Evolutionary conservation across 2,113 vertebrate species (phyloP), one percentile per base, ranked within the genome.

Genomic region (Nothocercus nigrocapillus): DNA sequence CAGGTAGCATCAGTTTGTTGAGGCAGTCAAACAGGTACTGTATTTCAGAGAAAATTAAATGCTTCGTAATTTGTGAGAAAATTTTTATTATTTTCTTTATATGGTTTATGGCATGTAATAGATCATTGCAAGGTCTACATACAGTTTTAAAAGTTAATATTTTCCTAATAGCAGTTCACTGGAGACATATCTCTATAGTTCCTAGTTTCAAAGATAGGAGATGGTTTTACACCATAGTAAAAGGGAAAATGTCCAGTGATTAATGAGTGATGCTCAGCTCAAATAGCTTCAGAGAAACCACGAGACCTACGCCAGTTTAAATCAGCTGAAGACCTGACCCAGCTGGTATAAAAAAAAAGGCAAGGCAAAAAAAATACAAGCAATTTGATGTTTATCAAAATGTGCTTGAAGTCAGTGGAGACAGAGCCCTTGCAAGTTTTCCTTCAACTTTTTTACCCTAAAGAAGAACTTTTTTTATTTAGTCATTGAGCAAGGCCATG

Each of bases 311-410:
- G 91, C 88, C 90, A 96, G 76, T 83, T 88, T 93, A 68, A 79
- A 90, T 94, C 90, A 94, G 61, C 74, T 96, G 86, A 93, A 90
- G 90, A 93, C 89, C 88, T 87, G 74, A 90, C 72, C 83, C 81
- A 95, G 83, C 59, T 93, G 69, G 80, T 89, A 93, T 89, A 93
- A 94, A 96, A 95, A 86, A 92, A 85, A 75, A 94, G 84, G 86
- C 81, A 92, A 94, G 93, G 94, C 49, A 94, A 90, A 94, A 96
- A 22, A 72, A 89, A 44, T 68, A 91, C 19, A 92, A 96, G 96
- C 81, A 95, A 95, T 92, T 89, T 94, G 95, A 94, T 95, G 82
- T 95, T 92, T 95, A 94, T 96, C 95, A 95, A 97, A 95, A 95
- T 36, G 85, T 91, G 67, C 81, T 75, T 67, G 90, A 94, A 93